Percentiles rank a stretch among this genome's conserved stretches.
Evolutionary conservation across 2,113 vertebrate species (phyloP).

Genomic region (Clupea harengus): DNA sequence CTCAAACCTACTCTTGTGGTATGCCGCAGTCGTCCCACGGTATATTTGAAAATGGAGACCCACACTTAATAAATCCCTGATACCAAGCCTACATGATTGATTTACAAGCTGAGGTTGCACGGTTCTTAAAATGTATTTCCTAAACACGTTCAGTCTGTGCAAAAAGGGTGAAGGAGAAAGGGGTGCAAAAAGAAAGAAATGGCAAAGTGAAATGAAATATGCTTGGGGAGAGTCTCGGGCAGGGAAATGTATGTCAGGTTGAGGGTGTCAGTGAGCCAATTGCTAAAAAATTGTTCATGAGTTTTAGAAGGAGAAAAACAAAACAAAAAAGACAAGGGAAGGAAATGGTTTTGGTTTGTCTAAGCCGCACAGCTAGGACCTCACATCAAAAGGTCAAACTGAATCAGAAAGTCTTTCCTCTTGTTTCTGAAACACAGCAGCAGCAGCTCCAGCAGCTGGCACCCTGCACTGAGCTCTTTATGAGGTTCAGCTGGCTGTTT

Average conservation of each 20-base stretch:
- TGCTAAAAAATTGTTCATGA: constrained; percentile 15
- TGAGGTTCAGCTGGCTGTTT: constrained; percentile 19
- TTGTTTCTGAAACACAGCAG: constrained; percentile 23
- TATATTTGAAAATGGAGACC: constrained; percentile 19
- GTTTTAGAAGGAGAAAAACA: constrained; percentile 10
- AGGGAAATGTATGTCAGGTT: constrained; percentile 22
- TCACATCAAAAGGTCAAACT: constrained; percentile 34
- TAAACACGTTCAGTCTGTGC: background rate
- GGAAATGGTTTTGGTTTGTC: constrained; percentile 21
- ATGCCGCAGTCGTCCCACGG: background rate
- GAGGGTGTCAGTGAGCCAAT: constrained; percentile 27
- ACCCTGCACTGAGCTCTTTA: constrained; percentile 3
- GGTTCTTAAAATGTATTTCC: background rate
- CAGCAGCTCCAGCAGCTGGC: constrained; percentile 21
- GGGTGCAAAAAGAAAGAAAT: background rate
- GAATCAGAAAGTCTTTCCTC: constrained; percentile 12
- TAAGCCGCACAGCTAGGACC: constrained; percentile 23
- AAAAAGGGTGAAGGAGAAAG: background rate
- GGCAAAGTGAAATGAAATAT: constrained; percentile 20
- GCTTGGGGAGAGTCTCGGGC: background rate
- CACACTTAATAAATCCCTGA: constrained; percentile 15
- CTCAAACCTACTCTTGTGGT: background rate
- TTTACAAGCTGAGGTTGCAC: constrained; percentile 22
- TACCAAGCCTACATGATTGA: constrained; percentile 15
- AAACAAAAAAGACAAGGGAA: background rate